These are phyloP conservation scores for Torymus aiolomorphi DNA, from an alignment of 2,888 invertebrate species.

Conservation along the genomic window DNA sequence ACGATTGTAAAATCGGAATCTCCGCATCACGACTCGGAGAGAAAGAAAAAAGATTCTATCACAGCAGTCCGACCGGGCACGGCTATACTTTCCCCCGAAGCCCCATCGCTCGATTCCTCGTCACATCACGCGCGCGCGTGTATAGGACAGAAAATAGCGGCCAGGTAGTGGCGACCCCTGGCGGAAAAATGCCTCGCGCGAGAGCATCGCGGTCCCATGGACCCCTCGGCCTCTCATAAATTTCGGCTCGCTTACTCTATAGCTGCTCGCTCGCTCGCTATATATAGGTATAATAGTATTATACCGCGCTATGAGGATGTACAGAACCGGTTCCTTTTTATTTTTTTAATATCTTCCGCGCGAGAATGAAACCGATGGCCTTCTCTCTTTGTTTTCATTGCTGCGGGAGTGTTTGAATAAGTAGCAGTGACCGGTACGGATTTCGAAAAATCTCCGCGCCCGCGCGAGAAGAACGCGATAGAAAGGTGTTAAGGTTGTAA, in stretches of 20 bases:
- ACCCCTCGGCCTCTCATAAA: constrained; percentile 42
- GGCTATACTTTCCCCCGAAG: no score
- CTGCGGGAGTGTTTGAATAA: background rate
- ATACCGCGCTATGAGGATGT: background rate
- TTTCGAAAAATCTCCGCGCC: background rate
- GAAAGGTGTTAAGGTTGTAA: no score
- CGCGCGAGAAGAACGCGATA: no score
- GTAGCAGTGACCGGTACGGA: background rate
- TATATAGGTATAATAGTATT: background rate
- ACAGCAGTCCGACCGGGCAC: no score
- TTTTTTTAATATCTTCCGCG: constrained; percentile 32
- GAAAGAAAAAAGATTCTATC: no score
- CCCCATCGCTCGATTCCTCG: no score
- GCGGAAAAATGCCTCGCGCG: constrained; percentile 35
- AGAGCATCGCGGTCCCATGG: constrained; percentile 5
- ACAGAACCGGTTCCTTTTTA: constrained; percentile 41
- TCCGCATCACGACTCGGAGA: no score
- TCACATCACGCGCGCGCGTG: background rate
- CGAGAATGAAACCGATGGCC: background rate
- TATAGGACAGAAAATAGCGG: constrained; percentile 2
- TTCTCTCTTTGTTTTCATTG: constrained; percentile 34
- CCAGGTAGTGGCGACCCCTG: constrained; percentile 51
- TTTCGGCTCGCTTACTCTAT: constrained; percentile 15
- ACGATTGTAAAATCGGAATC: no score
- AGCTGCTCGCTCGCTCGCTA: constrained; percentile 1